Conservation (phyloP, 2,113 vertebrate genomes). For the Falcunculus frontatus region DNA sequence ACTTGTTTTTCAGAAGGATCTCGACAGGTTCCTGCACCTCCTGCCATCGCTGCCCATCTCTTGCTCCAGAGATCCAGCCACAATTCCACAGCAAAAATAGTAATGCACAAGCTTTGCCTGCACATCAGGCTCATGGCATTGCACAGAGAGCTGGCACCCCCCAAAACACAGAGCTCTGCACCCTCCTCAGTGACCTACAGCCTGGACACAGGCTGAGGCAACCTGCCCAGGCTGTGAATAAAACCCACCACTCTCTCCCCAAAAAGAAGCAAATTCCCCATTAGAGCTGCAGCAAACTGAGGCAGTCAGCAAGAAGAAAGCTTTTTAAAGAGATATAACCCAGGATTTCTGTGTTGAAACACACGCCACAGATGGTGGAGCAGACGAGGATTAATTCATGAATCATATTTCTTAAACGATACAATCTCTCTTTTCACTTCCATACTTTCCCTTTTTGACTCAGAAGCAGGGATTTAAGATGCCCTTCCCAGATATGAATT, state of each 20-base stretch:
- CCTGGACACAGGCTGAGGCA: neutral
- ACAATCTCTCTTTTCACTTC: constrained; percentile 59
- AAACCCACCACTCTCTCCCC: neutral
- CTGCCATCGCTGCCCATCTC: neutral
- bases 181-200: neutral
- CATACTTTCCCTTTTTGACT: constrained; percentile 55
- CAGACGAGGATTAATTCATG: constrained; percentile 68
- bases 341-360: constrained; percentile 54
- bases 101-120: accelerated
- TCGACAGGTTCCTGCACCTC: neutral
- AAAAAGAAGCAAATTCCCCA: neutral
- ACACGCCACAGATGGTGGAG: constrained; percentile 61
- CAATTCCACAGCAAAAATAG: neutral
- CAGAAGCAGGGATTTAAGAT: constrained; percentile 50
- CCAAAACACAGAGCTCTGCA: accelerated
- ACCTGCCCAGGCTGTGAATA: neutral
- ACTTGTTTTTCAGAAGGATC: neutral
- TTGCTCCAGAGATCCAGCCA: neutral
- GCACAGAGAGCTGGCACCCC: neutral
- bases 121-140: neutral
- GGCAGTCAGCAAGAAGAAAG: constrained; percentile 15
- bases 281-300: neutral
- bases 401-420: constrained; percentile 61
- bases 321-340: constrained; percentile 43
- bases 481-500: constrained; percentile 55